phyloP scores from a whole-genome alignment of 1,140 invertebrate genomes.

The Pogonomyrmex barbatus region DNA sequence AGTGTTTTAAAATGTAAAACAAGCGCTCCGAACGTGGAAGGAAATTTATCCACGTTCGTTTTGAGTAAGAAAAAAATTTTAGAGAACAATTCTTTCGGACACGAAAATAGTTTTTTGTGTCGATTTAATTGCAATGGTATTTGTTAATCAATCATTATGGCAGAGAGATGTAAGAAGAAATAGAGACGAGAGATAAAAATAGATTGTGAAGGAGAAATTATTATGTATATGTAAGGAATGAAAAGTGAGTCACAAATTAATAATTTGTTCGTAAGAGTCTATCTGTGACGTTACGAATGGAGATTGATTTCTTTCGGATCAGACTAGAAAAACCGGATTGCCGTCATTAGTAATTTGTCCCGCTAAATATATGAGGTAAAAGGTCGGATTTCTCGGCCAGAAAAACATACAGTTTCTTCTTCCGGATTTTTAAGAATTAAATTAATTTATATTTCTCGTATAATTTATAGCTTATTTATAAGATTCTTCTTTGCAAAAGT shows the following conservation, averaged over 20 bases:
- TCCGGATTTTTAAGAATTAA: neutral
- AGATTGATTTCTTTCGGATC: neutral
- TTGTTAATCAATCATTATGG: neutral
- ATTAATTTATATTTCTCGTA: neutral
- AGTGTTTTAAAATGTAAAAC: neutral
- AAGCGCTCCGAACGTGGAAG: neutral
- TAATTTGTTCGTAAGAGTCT: neutral
- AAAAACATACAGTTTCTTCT: neutral
- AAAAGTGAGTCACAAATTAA: neutral
- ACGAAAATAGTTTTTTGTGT: neutral
- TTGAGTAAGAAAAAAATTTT: neutral
- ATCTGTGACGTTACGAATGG: neutral
- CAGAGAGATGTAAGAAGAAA: neutral
- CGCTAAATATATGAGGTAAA: neutral
- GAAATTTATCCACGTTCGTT: no score
- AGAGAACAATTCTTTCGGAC: neutral
- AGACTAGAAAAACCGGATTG: conserved; percentile 48
- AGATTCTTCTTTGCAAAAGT: neutral
- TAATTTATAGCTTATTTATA: neutral
- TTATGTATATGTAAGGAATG: neutral
- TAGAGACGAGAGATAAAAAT: neutral
- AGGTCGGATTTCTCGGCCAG: neutral
- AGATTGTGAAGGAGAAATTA: neutral
- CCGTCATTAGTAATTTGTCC: neutral
- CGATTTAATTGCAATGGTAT: neutral